phyloP scores from a whole-genome alignment of 1,140 invertebrate genomes.

The Archivesica marissinica region DNA sequence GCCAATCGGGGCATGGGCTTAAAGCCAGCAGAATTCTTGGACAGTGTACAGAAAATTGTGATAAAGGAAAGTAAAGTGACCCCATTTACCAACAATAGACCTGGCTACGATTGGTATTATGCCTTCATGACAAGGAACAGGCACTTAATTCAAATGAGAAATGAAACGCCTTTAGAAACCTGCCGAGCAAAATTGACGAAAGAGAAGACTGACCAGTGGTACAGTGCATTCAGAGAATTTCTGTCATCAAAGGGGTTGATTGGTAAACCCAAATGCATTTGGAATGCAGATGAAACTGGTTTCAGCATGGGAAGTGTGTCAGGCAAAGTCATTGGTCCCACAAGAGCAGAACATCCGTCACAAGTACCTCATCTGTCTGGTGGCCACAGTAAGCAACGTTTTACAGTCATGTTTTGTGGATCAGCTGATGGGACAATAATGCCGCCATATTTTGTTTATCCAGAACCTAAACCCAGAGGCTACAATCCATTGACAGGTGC shows the following conservation, averaged over 20 bases:
- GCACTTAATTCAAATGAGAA: conserved; percentile 29
- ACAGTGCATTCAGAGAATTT: conserved; percentile 37
- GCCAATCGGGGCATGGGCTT: conserved; percentile 62
- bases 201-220: conserved; percentile 31
- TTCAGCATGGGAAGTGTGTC: conserved; percentile 57
- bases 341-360: conserved; percentile 6
- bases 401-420: conserved; percentile 44
- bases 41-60: conserved; percentile 45
- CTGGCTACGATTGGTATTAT: conserved; percentile 42
- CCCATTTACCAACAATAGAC: conserved; percentile 12
- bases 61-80: conserved; percentile 22
- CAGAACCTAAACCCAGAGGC: conserved; percentile 53
- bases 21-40: conserved; percentile 43
- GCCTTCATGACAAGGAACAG: conserved; percentile 33
- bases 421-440: conserved; percentile 48
- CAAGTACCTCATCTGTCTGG: conserved; percentile 21
- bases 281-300: conserved; percentile 66
- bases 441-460: conserved; percentile 60
- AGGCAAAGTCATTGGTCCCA: conserved; percentile 59
- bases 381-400: conserved; percentile 25
- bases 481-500: conserved; percentile 55
- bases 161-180: conserved; percentile 44
- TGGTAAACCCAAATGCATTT: conserved; percentile 58
- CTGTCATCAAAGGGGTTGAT: conserved; percentile 35
- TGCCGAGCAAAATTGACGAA: conserved; percentile 22